Conservation (phyloP, 2,888 invertebrate species). For the Ecliptopera silaceata region DNA sequence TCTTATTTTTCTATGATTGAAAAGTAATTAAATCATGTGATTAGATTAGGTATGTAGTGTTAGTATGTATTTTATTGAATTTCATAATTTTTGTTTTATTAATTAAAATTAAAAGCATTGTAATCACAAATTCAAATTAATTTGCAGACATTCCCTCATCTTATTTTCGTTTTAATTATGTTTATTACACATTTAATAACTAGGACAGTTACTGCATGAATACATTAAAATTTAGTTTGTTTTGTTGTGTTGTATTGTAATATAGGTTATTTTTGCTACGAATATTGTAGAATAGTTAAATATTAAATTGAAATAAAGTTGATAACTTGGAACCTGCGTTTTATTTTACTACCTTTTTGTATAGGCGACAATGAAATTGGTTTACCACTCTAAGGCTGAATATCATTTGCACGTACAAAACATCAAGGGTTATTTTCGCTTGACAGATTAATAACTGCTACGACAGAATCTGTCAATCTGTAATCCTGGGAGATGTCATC, state of each 20-base stretch:
- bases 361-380: too few relatives aligned
- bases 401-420: too few relatives aligned
- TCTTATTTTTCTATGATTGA: background rate
- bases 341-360: background rate
- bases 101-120: too few relatives aligned
- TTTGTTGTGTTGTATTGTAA: background rate
- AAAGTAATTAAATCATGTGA: constrained; percentile 9
- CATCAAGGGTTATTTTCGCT: too few relatives aligned
- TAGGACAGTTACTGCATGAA: background rate
- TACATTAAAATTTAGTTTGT: constrained; percentile 1
- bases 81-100: background rate
- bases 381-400: too few relatives aligned
- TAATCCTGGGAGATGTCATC: too few relatives aligned
- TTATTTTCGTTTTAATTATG: background rate
- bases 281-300: constrained; percentile 13
- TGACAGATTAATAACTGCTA: too few relatives aligned
- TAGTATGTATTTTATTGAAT: constrained; percentile 1
- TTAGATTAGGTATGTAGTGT: background rate
- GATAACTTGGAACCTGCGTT: background rate
- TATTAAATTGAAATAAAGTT: constrained; percentile 17
- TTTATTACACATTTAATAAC: background rate
- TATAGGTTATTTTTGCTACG: constrained; percentile 14
- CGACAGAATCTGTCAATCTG: too few relatives aligned
- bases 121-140: too few relatives aligned
- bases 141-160: too few relatives aligned